Evolutionary conservation across 2,797 vertebrate genomes (phyloP).

Genomic region (Tolypeutes matacus): DNA sequence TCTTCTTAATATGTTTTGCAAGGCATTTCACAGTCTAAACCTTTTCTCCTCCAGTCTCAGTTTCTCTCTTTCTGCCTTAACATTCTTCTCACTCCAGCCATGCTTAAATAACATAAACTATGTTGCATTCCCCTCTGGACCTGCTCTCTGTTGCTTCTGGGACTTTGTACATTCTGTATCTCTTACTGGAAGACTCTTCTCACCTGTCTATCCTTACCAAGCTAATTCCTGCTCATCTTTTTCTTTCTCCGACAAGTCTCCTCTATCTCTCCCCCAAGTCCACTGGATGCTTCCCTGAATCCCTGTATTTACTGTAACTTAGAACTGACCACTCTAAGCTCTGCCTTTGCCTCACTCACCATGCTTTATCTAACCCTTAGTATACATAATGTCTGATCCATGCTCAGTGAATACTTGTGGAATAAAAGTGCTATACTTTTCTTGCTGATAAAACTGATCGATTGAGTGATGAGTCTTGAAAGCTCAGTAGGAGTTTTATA

Average conservation of each 20-base stretch:
- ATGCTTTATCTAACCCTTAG: not conserved
- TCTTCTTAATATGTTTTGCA: not conserved
- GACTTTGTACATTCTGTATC: not conserved
- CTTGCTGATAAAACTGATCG: not conserved
- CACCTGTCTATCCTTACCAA: not conserved
- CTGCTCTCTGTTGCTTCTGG: not conserved
- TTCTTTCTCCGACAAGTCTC: not conserved
- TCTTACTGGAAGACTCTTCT: not conserved
- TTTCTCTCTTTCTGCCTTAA: not conserved
- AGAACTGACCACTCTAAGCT: not conserved
- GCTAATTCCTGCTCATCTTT: not conserved
- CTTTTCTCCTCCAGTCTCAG: not conserved
- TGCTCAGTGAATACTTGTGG: not conserved
- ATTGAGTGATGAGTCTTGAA: constrained; percentile 3
- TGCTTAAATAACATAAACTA: not conserved
- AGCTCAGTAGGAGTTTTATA: not conserved
- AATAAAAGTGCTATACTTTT: no score
- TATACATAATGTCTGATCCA: not conserved
- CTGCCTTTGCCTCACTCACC: not conserved
- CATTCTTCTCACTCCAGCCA: not conserved
- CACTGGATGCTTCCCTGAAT: not conserved
- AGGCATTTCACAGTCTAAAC: not conserved
- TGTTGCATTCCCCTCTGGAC: not conserved
- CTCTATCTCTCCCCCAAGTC: not conserved
- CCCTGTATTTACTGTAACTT: not conserved